These are phyloP conservation scores for Colletes latitarsis DNA, from an alignment of 1,140 invertebrate species.

Conservation along the genomic window DNA sequence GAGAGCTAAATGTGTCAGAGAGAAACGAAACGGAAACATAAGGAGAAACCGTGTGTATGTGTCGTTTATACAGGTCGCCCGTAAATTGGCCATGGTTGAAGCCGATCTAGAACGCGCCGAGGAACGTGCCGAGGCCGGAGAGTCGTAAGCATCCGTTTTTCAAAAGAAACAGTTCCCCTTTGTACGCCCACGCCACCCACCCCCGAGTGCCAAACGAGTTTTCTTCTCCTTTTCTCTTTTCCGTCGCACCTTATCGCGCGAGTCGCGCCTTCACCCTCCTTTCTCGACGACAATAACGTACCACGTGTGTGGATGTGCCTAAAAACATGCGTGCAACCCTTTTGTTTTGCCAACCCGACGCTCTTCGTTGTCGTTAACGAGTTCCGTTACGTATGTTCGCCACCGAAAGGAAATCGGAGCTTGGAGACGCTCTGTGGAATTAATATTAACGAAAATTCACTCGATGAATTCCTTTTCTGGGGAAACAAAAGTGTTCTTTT, in stretches of 20 bases:
- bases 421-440: not conserved
- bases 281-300: not conserved
- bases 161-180: conserved; percentile 29
- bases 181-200: conserved; percentile 31
- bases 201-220: not conserved
- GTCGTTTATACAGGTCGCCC: conserved; percentile 93
- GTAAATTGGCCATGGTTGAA: conserved; percentile 99
- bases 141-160: conserved; percentile 93
- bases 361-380: not conserved
- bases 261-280: not conserved
- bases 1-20: not conserved
- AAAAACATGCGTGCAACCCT: not conserved
- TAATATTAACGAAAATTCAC: no score
- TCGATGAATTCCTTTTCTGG: no score
- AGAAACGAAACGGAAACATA: conserved; percentile 53
- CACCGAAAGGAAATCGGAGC: not conserved
- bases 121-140: conserved; percentile 99
- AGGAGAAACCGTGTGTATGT: conserved; percentile 68
- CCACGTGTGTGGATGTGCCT: not conserved
- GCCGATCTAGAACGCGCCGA: conserved; percentile 99
- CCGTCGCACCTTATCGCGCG: conserved; percentile 6
- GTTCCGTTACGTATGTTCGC: no score
- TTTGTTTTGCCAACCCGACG: not conserved
- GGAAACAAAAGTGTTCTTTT: no score
- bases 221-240: not conserved